Percentiles rank a stretch among this genome's conserved stretches.
These are phyloP conservation scores for Ceyx melanurus DNA, from an alignment of 2,113 vertebrate species.

Conservation along the genomic window DNA sequence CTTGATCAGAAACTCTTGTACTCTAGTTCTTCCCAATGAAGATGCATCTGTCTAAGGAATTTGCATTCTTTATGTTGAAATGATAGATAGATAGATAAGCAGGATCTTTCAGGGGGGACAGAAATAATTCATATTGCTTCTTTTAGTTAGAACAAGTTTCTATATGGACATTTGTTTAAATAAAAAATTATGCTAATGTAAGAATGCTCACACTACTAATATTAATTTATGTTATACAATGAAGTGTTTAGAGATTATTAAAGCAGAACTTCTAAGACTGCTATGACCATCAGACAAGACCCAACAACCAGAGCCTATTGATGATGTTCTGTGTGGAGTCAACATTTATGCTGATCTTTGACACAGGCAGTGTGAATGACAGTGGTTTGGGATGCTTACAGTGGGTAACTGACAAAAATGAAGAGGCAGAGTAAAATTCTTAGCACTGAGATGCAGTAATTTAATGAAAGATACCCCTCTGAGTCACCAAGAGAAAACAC, in stretches of 20 bases:
- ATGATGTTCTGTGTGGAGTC: background rate
- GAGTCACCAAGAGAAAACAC: background rate
- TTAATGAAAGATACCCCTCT: background rate
- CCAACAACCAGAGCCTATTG: background rate
- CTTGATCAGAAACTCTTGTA: background rate
- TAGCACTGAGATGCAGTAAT: background rate
- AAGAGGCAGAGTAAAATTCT: background rate
- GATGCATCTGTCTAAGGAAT: background rate
- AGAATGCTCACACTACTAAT: background rate
- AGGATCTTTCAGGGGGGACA: background rate
- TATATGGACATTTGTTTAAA: background rate
- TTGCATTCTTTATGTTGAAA: background rate
- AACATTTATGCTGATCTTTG: background rate
- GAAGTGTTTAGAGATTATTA: background rate
- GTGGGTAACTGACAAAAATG: background rate
- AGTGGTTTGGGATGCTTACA: background rate
- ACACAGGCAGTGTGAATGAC: background rate
- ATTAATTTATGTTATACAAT: background rate
- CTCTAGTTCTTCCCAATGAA: background rate
- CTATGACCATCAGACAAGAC: background rate
- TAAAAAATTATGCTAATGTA: background rate
- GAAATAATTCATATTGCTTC: background rate
- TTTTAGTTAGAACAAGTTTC: background rate
- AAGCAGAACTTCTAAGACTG: background rate
- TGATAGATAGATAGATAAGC: background rate